Evolutionary conservation across 2,797 vertebrate genomes (phyloP).

Genomic region (Sebastes dallii): DNA sequence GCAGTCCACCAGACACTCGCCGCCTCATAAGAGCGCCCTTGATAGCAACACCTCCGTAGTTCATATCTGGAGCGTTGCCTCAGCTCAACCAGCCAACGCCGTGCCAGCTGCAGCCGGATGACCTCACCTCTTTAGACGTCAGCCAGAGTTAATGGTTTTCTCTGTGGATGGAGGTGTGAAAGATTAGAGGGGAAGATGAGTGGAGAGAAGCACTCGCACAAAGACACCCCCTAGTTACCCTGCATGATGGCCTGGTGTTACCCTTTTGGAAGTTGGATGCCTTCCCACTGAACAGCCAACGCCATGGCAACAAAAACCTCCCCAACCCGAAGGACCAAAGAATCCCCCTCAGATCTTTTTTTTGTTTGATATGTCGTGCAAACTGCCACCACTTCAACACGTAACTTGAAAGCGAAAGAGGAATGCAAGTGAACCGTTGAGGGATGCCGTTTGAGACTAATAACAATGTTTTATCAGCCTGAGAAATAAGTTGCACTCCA

Average conservation of each 20-base stretch:
- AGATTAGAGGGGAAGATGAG: neutral
- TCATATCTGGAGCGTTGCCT: conserved; percentile 70
- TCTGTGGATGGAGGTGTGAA: conserved; percentile 18
- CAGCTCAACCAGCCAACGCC: conserved; percentile 44
- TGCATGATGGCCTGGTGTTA: conserved; percentile 38
- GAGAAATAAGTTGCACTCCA: neutral
- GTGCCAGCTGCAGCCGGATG: conserved; percentile 61
- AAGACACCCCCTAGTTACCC: conserved; percentile 10
- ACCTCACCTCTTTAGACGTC: conserved; percentile 62
- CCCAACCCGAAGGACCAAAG: neutral
- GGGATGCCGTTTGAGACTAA: neutral
- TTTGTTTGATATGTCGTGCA: neutral
- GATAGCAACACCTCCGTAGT: conserved; percentile 60
- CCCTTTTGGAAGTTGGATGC: conserved; percentile 38
- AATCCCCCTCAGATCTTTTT: conserved; percentile 1
- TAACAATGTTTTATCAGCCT: conserved; percentile 12
- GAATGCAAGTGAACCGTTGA: neutral
- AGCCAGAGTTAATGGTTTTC: conserved; percentile 19
- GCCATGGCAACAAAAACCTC: conserved; percentile 35
- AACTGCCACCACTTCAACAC: neutral
- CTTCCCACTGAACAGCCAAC: conserved; percentile 20
- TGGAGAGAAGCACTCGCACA: neutral
- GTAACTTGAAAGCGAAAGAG: conserved; percentile 13
- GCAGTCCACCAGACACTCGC: conserved; percentile 59
- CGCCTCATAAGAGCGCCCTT: conserved; percentile 48